phyloP scores from a whole-genome alignment of 2,888 invertebrate genomes.

The Pandemis cinnamomeana region DNA sequence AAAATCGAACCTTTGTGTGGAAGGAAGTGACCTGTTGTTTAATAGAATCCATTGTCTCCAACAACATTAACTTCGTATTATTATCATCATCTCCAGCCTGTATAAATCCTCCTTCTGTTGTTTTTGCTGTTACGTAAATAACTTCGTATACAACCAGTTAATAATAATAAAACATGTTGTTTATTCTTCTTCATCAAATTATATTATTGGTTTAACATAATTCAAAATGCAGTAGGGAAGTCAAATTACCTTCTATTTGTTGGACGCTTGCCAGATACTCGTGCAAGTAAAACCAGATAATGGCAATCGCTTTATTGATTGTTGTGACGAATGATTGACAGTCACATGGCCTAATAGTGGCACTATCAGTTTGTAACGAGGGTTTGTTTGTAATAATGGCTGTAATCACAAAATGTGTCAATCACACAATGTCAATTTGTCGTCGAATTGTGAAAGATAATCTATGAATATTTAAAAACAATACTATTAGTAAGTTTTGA shows the following conservation, averaged over 20 bases:
- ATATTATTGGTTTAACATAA: conserved; percentile 15
- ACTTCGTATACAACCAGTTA: too few relatives aligned
- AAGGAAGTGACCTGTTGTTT: too few relatives aligned
- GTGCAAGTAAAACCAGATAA: conserved; percentile 17
- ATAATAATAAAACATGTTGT: too few relatives aligned
- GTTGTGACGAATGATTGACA: conserved; percentile 28
- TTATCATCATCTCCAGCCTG: too few relatives aligned
- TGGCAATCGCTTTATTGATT: conserved; percentile 24
- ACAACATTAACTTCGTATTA: too few relatives aligned
- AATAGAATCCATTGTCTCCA: too few relatives aligned
- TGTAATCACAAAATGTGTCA: conserved; percentile 2
- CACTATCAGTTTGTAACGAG: conserved; percentile 7
- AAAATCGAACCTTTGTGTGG: too few relatives aligned
- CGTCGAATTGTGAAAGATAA: background rate
- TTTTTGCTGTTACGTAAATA: too few relatives aligned
- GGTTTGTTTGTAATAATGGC: background rate
- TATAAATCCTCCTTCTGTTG: too few relatives aligned
- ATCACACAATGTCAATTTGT: background rate
- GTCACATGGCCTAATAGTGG: background rate
- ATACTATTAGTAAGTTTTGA: too few relatives aligned
- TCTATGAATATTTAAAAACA: too few relatives aligned
- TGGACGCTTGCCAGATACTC: conserved; percentile 26
- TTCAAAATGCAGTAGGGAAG: conserved; percentile 40
- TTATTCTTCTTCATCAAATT: background rate
- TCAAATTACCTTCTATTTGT: conserved; percentile 48